Base-by-base conservation (phyloP, 2,113 vertebrate species). In the Bos javanicus region DNA sequence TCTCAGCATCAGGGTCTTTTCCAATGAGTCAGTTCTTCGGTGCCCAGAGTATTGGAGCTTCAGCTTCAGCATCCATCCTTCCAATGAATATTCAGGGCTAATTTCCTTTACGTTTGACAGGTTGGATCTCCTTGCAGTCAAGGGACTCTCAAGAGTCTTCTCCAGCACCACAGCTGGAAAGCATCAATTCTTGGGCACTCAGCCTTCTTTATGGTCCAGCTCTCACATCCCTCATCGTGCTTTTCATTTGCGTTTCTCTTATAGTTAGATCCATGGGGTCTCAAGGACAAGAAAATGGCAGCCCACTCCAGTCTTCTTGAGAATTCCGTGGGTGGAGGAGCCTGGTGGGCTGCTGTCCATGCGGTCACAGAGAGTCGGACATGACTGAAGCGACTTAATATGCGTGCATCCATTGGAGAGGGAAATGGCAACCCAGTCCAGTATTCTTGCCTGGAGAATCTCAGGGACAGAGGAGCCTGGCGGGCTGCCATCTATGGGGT, bases 321-420 rank as follows among this genome's bases (percentile, higher is more conserved):
- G 64, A 67, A 10, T 67, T 17, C 16, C 8, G 0, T 2, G 64
- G 64, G 11, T 9, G 8, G 17, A 36, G 64, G 33, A 36, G n/a
- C n/a, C 64, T 67, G n/a, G 33, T 36, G n/a, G 8, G 9, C 64
- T 21, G n/a, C 64, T 2, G 4, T 67, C n/a, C 1, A 2, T 36
- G 17, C 0, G 0, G 8, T 67, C 1, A 1, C 16, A 36, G 1
- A 33, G 33, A 67, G 64, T 21, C 1, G 0, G 17, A 21, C 17
- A 21, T 9, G 8, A 36, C 64, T 71, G 28, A 30, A 60, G 28
- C 6, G 2, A 30, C 28, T 60, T 60, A 60, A 60, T 2, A 60
- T 13, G 13, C 0, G 28, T 30, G 13, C 28, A 30, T 30, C 12
- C 59, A 14, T 0, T 60, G 59, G 59, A 62, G 60, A 62, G 15